Evolutionary conservation across 2,888 invertebrate species (phyloP).

Genomic region (Atrina japonica): DNA sequence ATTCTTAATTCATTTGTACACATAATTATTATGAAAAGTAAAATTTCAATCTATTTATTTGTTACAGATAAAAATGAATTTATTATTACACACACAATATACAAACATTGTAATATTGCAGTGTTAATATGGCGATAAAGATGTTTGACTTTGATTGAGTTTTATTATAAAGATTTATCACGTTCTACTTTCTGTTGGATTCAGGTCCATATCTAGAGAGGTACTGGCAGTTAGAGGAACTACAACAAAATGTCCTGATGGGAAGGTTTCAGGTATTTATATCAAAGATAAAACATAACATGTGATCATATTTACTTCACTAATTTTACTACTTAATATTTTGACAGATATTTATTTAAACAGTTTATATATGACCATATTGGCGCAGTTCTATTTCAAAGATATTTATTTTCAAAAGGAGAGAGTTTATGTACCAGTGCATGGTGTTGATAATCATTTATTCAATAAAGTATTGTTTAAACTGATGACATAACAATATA

Average conservation of each 20-base stretch:
- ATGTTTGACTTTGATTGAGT: neutral
- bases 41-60: neutral
- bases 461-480: too few species aligned
- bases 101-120: neutral
- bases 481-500: too few species aligned
- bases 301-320: neutral
- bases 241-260: slow-evolving; percentile 27
- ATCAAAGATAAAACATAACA: neutral
- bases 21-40: too few species aligned
- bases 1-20: neutral
- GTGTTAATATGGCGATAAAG: neutral
- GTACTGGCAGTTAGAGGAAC: slow-evolving; percentile 67
- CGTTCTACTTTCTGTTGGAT: neutral
- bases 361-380: too few species aligned
- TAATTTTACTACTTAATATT: neutral
- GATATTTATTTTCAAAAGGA: too few species aligned
- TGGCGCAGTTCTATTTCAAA: too few species aligned
- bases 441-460: too few species aligned
- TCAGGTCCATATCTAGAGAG: slow-evolving; percentile 66
- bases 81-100: neutral
- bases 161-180: neutral
- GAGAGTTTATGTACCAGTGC: too few species aligned
- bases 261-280: neutral
- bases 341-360: too few species aligned
- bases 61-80: neutral